Conservation (phyloP, 2,113 vertebrate species). For the Sinosuthora webbiana region DNA sequence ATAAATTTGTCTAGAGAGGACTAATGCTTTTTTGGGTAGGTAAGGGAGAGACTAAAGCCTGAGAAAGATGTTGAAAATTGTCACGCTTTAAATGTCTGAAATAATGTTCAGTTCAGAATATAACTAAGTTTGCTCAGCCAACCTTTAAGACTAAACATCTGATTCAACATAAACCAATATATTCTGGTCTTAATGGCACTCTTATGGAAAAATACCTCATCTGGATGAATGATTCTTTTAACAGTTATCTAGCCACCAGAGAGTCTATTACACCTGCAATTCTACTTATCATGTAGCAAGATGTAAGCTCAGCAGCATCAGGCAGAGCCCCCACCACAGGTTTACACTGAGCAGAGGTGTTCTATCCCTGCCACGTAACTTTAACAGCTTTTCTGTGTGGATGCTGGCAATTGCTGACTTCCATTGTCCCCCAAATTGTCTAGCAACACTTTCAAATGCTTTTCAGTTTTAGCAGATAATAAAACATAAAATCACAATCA, state of each 20-base stretch:
- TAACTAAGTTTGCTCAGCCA: neutral
- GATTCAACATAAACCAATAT: neutral
- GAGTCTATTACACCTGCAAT: neutral
- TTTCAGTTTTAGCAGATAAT: slow-evolving; percentile 53
- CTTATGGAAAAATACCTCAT: neutral
- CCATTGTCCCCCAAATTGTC: slow-evolving; percentile 56
- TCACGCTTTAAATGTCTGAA: neutral
- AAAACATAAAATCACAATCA: slow-evolving; percentile 3
- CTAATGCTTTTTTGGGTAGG: neutral
- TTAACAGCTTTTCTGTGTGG: slow-evolving; percentile 46
- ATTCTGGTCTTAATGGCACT: neutral
- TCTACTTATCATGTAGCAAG: neutral
- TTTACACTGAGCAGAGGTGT: neutral
- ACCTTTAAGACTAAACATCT: neutral
- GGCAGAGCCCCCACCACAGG: neutral
- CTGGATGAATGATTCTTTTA: neutral
- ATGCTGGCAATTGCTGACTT: slow-evolving; percentile 54
- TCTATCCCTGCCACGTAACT: slow-evolving; percentile 39
- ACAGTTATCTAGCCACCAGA: neutral
- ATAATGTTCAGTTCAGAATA: neutral
- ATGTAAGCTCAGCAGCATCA: neutral
- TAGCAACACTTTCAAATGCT: slow-evolving; percentile 55
- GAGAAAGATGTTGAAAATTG: neutral
- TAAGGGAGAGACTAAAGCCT: neutral
- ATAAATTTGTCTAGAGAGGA: neutral